These are phyloP conservation scores for Montifringilla adamsi DNA, from an alignment of 2,113 vertebrate species.

Conservation along the genomic window DNA sequence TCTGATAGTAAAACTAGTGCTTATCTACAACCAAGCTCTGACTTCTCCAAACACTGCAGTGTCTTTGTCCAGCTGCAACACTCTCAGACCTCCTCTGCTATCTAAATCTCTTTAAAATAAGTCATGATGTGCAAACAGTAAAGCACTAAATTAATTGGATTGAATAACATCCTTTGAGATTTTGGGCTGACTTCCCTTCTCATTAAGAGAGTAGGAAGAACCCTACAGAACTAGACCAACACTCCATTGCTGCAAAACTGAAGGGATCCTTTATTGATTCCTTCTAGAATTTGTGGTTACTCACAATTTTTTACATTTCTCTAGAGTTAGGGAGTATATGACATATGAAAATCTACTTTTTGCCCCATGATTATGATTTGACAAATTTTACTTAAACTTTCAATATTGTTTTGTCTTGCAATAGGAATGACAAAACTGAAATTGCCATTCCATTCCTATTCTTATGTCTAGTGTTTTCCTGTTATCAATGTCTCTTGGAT, in stretches of 20 bases:
- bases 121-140: background rate
- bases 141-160: background rate
- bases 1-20: background rate
- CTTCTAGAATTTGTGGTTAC: background rate
- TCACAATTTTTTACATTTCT: background rate
- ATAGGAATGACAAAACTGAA: background rate
- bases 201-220: background rate
- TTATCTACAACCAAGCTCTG: background rate
- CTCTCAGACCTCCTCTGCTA: background rate
- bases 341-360: background rate
- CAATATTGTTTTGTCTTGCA: background rate
- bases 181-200: background rate
- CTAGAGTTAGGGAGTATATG: too few relatives aligned
- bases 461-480: background rate
- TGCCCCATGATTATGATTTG: background rate
- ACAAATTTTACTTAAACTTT: background rate
- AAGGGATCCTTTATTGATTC: background rate
- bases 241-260: background rate
- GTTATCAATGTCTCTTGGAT: background rate
- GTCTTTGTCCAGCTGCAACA: background rate
- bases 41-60: background rate
- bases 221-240: background rate
- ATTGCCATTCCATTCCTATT: background rate
- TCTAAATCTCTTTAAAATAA: background rate
- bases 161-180: background rate